Base-by-base conservation (phyloP, 2,113 vertebrate species). In the Morone chrysops region DNA sequence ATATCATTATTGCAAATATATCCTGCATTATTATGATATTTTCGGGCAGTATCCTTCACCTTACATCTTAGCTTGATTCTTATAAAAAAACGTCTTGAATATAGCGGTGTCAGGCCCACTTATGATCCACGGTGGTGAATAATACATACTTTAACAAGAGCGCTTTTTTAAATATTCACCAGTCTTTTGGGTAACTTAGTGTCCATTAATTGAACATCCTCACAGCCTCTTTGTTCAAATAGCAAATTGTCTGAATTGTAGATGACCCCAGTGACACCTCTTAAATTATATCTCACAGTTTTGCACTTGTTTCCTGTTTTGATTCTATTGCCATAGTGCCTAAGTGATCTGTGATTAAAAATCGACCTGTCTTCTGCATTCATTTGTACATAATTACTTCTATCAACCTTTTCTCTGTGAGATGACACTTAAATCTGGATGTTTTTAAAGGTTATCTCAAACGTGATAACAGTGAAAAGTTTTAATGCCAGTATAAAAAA, bases 161-260 rank as follows among this genome's bases (percentile, higher is more conserved):
- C 50, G 12, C 11, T 47, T 63, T 18, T 53, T 80, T 22, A 77
- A 38, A 65, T 80, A 78, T 77, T 85, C 71, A 80, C 0, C 36
- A 1, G 45, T 61, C 70, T 70, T 60, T 51, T 41, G 31, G 6
- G 66, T 18, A n/a, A 68, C 48, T 57, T 68, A 1, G 41, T 72
- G 40, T 75, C 13, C 20, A 78, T 80, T 78, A 66, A 65, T 74
- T 70, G n/a, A 73, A 5, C 77, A 17, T 68, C 38, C 47, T 69
- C 43, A 50, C 12, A 72, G 77, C 53, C 54, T 65, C 51, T 70
- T 65, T 13, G 75, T 66, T 78, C 67, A 57, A 78, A 82, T 75
- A 20, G 75, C 65, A 82, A 67, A 72, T 75, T 6, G 59, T 59
- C 40, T 61, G 67, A 60, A 59, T 53, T 53, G 43, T 48, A 48